Evolutionary conservation across 1,140 invertebrate genomes (phyloP).

Genomic region (Trichogramma pretiosum): DNA sequence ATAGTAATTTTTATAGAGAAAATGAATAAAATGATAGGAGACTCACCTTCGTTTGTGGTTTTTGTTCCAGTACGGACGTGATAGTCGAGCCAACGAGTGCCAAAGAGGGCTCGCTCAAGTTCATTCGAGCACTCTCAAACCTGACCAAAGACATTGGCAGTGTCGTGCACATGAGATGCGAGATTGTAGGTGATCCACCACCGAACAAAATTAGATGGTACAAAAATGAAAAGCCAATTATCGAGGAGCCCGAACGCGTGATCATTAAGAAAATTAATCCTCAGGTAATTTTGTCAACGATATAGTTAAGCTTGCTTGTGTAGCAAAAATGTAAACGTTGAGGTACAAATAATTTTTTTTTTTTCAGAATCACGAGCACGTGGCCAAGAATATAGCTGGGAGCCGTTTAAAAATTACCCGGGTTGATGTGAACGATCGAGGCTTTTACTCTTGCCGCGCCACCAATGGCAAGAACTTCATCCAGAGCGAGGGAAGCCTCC

Average conservation of each 20-base stretch:
- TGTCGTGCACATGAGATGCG: conserved; percentile 55
- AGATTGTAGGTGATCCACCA: conserved; percentile 56
- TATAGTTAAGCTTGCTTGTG: not conserved
- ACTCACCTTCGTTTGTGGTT: too few relatives aligned
- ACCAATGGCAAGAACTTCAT: conserved; percentile 52
- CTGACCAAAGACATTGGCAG: conserved; percentile 55
- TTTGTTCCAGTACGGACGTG: conserved; percentile 27
- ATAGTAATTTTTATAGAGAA: too few relatives aligned
- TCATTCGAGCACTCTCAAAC: conserved; percentile 48
- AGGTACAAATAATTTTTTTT: not conserved
- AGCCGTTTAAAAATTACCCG: conserved; percentile 50
- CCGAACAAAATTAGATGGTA: conserved; percentile 58
- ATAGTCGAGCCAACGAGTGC: conserved; percentile 22
- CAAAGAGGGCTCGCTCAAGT: conserved; percentile 36
- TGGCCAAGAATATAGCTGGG: conserved; percentile 27
- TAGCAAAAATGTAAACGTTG: not conserved
- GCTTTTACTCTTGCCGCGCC: conserved; percentile 62
- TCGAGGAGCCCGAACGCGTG: conserved; percentile 45
- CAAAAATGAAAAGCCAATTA: conserved; percentile 56
- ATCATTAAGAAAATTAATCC: conserved; percentile 41
- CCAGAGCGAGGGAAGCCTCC: conserved; percentile 52
- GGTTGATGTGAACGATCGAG: conserved; percentile 57
- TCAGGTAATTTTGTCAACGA: conserved; percentile 23
- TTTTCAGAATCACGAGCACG: conserved; percentile 27
- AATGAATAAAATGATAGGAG: too few relatives aligned